Evolutionary conservation across 2,113 vertebrate genomes (phyloP).

Genomic region (Catharus minimus): DNA sequence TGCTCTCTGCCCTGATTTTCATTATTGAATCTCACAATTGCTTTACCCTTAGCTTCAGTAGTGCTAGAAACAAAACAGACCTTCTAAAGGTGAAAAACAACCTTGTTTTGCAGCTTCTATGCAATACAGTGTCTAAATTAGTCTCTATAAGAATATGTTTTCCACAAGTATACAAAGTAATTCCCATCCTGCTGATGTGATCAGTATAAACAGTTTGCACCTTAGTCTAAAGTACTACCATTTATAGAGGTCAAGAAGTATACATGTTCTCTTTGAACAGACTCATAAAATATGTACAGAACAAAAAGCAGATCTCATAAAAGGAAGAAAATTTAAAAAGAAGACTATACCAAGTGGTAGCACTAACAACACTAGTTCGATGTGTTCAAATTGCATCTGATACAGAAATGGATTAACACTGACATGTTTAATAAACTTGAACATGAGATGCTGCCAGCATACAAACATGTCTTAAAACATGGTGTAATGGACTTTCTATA

Average conservation of each 20-base stretch:
- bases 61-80: neutral
- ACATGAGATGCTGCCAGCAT: fast-evolving
- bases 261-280: neutral
- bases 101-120: neutral
- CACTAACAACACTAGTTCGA: neutral
- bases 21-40: neutral
- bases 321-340: neutral
- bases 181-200: neutral
- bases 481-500: neutral
- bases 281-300: neutral
- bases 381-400: neutral
- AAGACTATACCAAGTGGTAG: neutral
- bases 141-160: neutral
- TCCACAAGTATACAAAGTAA: neutral
- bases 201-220: neutral
- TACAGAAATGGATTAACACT: neutral
- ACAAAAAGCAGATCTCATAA: neutral
- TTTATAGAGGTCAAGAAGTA: neutral
- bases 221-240: neutral
- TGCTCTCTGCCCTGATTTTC: neutral
- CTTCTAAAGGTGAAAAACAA: neutral
- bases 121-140: neutral
- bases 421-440: neutral
- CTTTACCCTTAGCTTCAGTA: neutral
- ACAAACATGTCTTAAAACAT: neutral